phyloP scores from a whole-genome alignment of 2,113 vertebrate species.

The Meriones unguiculatus region DNA sequence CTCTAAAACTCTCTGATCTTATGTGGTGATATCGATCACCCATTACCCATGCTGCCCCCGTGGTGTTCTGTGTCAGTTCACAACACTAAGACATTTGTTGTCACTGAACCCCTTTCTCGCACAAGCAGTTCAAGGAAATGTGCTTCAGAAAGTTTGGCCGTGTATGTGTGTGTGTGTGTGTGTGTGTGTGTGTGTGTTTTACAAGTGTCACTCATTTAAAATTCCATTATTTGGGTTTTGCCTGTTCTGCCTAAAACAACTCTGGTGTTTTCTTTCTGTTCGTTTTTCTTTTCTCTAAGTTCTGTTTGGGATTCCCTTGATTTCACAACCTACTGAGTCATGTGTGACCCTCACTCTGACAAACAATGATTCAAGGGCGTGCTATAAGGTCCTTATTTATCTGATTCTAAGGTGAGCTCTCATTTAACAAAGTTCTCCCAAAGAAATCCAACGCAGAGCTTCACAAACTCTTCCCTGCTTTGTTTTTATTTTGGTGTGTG shows the following conservation, averaged over 20 bases:
- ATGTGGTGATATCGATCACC: background rate
- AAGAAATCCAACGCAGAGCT: background rate
- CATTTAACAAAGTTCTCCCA: slow-evolving; percentile 17
- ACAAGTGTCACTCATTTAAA: background rate
- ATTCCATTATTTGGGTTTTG: background rate
- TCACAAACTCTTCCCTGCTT: background rate
- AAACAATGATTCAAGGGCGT: background rate
- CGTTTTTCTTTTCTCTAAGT: background rate
- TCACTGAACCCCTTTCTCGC: background rate
- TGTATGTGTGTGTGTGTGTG: background rate
- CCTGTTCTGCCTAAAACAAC: background rate
- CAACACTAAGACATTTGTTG: background rate
- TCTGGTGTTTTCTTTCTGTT: background rate
- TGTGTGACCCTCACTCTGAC: slow-evolving; percentile 20
- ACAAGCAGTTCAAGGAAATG: background rate
- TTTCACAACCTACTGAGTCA: slow-evolving; percentile 45
- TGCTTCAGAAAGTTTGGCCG: slow-evolving; percentile 1
- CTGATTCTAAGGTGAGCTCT: slow-evolving; percentile 41
- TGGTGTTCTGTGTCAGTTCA: background rate
- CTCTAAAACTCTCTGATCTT: slow-evolving; percentile 37
- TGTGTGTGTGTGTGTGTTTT: background rate
- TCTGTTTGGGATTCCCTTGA: background rate
- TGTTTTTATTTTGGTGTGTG: slow-evolving; percentile 11
- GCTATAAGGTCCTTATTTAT: slow-evolving; percentile 29
- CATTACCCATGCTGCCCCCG: background rate